Base-by-base conservation (phyloP, 1,140 invertebrate species). In the Microplitis mediator region DNA sequence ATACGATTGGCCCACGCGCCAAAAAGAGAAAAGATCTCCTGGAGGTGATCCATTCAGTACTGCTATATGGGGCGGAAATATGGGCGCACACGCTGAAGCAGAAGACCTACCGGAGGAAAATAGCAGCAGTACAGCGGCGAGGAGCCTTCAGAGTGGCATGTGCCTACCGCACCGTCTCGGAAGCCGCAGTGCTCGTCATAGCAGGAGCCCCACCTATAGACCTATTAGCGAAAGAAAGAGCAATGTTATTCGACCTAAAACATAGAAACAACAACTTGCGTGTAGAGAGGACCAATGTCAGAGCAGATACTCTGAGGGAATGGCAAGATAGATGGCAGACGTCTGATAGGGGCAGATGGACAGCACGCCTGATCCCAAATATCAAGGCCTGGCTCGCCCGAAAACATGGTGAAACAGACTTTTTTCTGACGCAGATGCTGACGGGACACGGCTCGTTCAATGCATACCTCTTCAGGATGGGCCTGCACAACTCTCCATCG, bases 391-490 rank as follows among this genome's bases (percentile, higher is more conserved):
- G 78, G 78, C 16, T 74, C 3, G 45, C 66, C 13, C 63, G 73
- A 45, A 61, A 73, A 50, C 70, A 76, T 56, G 69, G 75, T 9
- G 13, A 68, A n/a, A 62, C 73, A 9, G 68, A 72, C 9, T 78
- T 76, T 63, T 75, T 74, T 35, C 35, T 77, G 4, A 74, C 76
- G n/a, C 76, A 78, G 69, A 56, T 69, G 14, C 68, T 78, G 8
- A 75, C 71, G 0, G 75, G 74, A 39, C 78, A 79, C 58, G 74
- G 76, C 3, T 72, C 51, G 31, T 78, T 77, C 45, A 67, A 71
- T 52, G 45, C 13, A n/a, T 78, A 75, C 64, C 54, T 56, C 0
- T 13, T 9, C 2, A 50, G 45, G 13, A 50, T 23, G 23, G 23
- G 23, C 23, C 23, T 23, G 23, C 23, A 23, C 23, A 23, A 23